Base-by-base conservation (phyloP, 2,113 vertebrate genomes). In the Hippopotamus amphibius region DNA sequence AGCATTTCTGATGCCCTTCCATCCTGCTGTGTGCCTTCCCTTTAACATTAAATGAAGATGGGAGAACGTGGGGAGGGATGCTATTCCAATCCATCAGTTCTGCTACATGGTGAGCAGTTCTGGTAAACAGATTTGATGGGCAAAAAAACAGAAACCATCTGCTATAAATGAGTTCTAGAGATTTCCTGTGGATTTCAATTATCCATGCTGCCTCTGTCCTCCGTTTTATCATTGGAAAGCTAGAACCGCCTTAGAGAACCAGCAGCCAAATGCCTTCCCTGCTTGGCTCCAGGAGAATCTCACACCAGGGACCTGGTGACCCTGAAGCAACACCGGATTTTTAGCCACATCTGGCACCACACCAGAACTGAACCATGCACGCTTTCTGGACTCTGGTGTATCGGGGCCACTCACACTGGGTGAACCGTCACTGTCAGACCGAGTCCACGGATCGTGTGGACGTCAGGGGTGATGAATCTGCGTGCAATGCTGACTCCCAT, bases 161-260 rank as follows among this genome's bases (percentile, higher is more conserved):
- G 85, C 93, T 95, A 94, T 95, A 97, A 95, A 97, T 91, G 90
- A 94, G 37, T 92, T 93, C 80, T 24, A 76, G 93, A 93, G 94
- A 86, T 91, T 93, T 96, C 94, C 95, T 97, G 81, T 76, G 88
- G 96, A 93, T 97, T 97, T 94, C 94, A 95, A 86, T 98, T 93
- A 97, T 46, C 81, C 66, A 88, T 21, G 43, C 61, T 61, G 94
- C 81, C 85, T 85, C 86, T 83, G 33, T 46, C 43, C 77, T 95
- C 88, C 21, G 28, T 94, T 66, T 91, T 59, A 48, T 61, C 93
- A 92, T 1, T 61, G 84, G 88, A 65, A 94, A 97, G 10, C 43
- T 37, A 76, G 81, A 43, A n/a, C 24, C 69, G 71, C 72, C 88
- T 94, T 50, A n/a, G 72, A 90, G 41, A 94, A 72, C 65, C 71